A percentile compares a stretch with the other conserved stretches of the same genome.
Evolutionary conservation across 2,113 vertebrate species (phyloP).

Genomic region (Malurus cyaneus): DNA sequence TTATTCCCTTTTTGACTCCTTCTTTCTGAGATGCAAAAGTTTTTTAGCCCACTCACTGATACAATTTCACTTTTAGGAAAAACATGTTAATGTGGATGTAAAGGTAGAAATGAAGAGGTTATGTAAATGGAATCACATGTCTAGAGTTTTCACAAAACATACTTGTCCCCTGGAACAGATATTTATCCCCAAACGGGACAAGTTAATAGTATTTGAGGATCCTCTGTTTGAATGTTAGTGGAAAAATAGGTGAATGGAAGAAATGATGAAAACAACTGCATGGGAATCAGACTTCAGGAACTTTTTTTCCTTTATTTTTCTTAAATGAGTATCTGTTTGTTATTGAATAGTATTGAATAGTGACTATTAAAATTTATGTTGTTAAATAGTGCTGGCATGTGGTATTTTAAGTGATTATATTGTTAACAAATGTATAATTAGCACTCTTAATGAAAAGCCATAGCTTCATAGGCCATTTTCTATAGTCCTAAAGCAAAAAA

Average conservation of each 20-base stretch:
- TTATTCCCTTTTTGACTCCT: background rate
- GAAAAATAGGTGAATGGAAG: background rate
- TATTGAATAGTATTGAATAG: background rate
- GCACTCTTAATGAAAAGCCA: slow-evolving; percentile 31
- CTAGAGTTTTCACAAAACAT: background rate
- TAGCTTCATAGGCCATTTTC: slow-evolving; percentile 23
- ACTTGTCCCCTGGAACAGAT: background rate
- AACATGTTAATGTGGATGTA: background rate
- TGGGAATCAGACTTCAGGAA: background rate
- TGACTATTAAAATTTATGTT: background rate
- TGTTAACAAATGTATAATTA: slow-evolving; percentile 47
- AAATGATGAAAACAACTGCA: background rate
- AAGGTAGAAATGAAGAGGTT: background rate
- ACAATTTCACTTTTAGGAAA: background rate
- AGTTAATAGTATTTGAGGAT: background rate
- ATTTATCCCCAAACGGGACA: background rate
- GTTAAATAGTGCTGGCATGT: background rate
- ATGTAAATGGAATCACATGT: background rate
- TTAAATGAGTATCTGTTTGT: background rate
- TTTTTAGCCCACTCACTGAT: background rate
- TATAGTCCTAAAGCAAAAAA: background rate
- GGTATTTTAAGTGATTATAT: background rate
- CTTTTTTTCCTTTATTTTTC: background rate
- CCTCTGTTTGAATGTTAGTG: background rate
- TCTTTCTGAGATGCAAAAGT: background rate